These are phyloP conservation scores for Raja brachyura DNA, from an alignment of 2,113 vertebrate genomes.

Conservation along the genomic window DNA sequence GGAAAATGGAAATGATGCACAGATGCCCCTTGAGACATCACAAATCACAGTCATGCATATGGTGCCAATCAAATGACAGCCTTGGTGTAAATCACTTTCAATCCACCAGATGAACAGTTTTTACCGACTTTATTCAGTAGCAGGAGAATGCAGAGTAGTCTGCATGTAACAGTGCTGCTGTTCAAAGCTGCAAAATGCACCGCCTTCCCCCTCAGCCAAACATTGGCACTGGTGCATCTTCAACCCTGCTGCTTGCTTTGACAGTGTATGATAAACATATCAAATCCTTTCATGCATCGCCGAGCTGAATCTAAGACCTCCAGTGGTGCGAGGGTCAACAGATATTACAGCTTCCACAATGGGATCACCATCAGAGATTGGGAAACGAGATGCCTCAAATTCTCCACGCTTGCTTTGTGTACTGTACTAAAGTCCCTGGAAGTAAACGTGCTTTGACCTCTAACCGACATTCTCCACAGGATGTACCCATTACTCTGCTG, in stretches of 20 bases:
- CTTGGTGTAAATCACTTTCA: conserved; percentile 37
- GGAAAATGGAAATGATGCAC: neutral
- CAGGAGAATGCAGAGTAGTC: conserved; percentile 30
- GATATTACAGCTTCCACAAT: conserved; percentile 41
- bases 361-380: conserved; percentile 12
- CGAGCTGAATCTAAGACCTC: conserved; percentile 40
- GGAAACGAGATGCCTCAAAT: conserved; percentile 36
- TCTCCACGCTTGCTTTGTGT: conserved; percentile 14
- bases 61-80: conserved; percentile 36
- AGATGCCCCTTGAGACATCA: conserved; percentile 41
- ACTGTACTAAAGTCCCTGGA: conserved; percentile 22
- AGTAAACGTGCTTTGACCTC: conserved; percentile 12
- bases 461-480: neutral
- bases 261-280: conserved; percentile 40
- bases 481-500: neutral
- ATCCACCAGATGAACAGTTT: conserved; percentile 8
- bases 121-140: conserved; percentile 40
- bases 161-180: neutral
- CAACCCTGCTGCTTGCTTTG: conserved; percentile 39
- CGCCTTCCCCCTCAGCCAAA: neutral
- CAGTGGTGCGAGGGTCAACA: neutral
- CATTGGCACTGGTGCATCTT: neutral
- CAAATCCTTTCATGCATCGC: neutral
- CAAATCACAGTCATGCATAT: neutral
- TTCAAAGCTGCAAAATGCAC: neutral